A percentile compares a stretch with the other conserved stretches of the same genome.
These are phyloP conservation scores for Antennarius maculatus DNA, from an alignment of 2,797 vertebrate genomes.

Conservation along the genomic window DNA sequence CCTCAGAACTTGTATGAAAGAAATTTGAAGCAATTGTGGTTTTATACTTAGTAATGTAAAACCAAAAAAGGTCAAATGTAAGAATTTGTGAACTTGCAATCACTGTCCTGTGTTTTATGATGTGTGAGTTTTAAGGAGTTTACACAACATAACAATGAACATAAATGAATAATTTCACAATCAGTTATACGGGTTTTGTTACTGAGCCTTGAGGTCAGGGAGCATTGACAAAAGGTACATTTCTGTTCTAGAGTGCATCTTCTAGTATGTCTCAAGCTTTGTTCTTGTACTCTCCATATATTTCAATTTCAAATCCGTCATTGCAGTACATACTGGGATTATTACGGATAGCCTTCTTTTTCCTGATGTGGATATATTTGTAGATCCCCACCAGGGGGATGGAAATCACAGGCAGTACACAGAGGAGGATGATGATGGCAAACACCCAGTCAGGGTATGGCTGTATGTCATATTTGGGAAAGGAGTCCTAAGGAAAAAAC, in stretches of 20 bases:
- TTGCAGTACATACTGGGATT: conserved; percentile 56
- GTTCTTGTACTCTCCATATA: not conserved
- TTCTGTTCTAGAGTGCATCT: conserved; percentile 3
- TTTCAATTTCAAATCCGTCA: conserved; percentile 45
- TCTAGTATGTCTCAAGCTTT: conserved; percentile 3
- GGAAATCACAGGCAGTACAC: conserved; percentile 74
- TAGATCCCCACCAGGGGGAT: conserved; percentile 82
- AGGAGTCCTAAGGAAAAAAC: conserved; percentile 74
- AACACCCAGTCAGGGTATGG: conserved; percentile 86
- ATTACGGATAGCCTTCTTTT: not conserved
- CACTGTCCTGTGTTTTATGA: not conserved
- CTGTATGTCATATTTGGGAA: conserved; percentile 81
- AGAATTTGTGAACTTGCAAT: not conserved
- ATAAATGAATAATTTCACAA: not conserved
- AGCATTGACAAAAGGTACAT: not conserved
- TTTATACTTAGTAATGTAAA: not conserved
- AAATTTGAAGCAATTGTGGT: not conserved
- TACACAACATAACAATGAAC: not conserved
- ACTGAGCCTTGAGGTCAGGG: not conserved
- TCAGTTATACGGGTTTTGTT: conserved; percentile 31
- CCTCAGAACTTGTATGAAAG: not conserved
- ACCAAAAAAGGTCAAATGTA: not conserved
- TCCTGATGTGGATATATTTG: conserved; percentile 56
- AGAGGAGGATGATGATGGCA: conserved; percentile 80
- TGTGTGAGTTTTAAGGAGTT: not conserved